Percentiles rank a stretch among this genome's conserved stretches.
These are phyloP conservation scores for Spongilla lacustris DNA, from an alignment of 37 sponge, comb jelly and placozoan genomes.

Conservation along the genomic window DNA sequence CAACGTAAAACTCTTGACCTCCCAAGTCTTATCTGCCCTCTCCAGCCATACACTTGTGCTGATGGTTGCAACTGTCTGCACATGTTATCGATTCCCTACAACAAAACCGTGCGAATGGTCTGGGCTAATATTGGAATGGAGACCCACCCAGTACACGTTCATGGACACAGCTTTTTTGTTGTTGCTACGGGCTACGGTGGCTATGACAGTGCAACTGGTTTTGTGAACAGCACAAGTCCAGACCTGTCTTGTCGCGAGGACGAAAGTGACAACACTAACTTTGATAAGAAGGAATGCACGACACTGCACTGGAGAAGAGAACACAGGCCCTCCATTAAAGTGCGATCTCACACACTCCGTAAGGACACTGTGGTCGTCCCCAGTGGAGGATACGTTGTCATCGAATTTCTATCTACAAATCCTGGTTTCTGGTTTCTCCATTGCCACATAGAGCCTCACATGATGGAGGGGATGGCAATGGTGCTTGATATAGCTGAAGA, in stretches of 20 bases:
- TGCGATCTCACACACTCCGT: constrained; percentile 10
- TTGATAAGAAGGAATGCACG: background rate
- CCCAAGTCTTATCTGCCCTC: background rate
- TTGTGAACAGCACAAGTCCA: background rate
- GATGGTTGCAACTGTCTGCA: constrained; percentile 27
- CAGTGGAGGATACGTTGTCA: constrained; percentile 68
- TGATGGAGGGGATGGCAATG: constrained; percentile 59
- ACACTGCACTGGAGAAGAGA: background rate
- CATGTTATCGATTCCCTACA: constrained; percentile 2
- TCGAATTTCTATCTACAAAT: constrained; percentile 61
- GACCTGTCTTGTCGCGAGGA: constrained; percentile 19
- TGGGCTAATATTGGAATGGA: constrained; percentile 12
- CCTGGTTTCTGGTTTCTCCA: constrained; percentile 81
- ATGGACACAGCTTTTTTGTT: constrained; percentile 77
- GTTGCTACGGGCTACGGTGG: constrained; percentile 62
- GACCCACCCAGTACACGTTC: constrained; percentile 75
- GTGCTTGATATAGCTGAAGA: constrained; percentile 32
- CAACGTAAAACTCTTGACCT: background rate
- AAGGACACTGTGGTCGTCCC: constrained; percentile 81
- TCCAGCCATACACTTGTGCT: background rate
- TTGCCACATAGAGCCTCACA: constrained; percentile 73
- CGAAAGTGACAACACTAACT: constrained; percentile 13
- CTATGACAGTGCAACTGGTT: constrained; percentile 27
- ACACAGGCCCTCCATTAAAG: background rate
- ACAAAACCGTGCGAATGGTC: constrained; percentile 39